Conservation (phyloP, 2,797 vertebrate genomes). For the Sarcophilus harrisii region DNA sequence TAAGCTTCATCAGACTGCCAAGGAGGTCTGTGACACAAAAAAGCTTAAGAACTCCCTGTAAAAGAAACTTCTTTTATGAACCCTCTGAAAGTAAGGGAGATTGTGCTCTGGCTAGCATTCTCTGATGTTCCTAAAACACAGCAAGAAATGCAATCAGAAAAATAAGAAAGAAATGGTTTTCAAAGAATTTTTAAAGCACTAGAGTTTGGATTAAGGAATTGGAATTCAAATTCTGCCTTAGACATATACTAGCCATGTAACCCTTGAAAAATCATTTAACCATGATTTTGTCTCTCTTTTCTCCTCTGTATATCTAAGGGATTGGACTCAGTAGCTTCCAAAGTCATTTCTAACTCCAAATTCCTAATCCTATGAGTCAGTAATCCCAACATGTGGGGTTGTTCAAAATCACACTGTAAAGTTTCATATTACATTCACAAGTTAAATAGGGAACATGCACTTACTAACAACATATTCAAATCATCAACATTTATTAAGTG, state of each 20-base stretch:
- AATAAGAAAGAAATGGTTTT: neutral
- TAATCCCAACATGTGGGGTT: neutral
- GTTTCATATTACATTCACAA: slow-evolving; percentile 15
- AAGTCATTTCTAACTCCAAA: neutral
- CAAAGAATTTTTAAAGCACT: neutral
- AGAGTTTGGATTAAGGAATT: neutral
- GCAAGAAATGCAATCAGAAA: slow-evolving; percentile 19
- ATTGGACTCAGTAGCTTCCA: neutral
- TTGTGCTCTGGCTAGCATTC: slow-evolving; percentile 23
- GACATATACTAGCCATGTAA: neutral
- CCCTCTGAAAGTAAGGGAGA: neutral
- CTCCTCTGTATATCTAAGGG: neutral
- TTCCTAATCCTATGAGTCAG: neutral
- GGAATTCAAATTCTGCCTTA: neutral
- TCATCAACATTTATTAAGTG: neutral
- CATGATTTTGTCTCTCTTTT: neutral
- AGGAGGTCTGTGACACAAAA: neutral
- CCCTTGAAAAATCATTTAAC: neutral
- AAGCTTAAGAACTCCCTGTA: neutral
- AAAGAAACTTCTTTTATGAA: slow-evolving; percentile 13
- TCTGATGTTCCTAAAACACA: slow-evolving; percentile 11
- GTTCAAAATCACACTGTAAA: neutral
- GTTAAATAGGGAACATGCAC: slow-evolving; percentile 10
- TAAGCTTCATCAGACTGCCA: neutral
- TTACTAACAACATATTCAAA: neutral